Evolutionary conservation across 2,797 vertebrate genomes (phyloP).

Genomic region (Euphonia xanthogaster): DNA sequence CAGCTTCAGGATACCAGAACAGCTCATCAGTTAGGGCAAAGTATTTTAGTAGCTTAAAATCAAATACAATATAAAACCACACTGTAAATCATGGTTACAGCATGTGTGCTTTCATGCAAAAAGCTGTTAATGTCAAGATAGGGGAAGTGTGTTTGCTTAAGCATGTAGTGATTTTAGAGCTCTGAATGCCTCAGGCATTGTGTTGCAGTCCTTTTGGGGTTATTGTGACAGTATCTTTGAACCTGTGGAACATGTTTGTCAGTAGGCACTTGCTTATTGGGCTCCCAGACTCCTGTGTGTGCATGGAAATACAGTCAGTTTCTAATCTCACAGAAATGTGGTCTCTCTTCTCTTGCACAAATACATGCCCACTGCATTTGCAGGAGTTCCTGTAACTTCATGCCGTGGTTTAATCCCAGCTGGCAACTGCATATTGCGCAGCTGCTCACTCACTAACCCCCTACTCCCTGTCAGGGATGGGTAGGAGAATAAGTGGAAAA

Average conservation of each 20-base stretch:
- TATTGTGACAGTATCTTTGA: neutral
- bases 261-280: neutral
- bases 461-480: neutral
- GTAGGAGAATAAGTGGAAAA: neutral
- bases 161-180: neutral
- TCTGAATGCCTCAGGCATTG: neutral
- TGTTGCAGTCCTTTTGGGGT: neutral
- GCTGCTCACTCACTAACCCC: neutral
- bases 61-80: neutral
- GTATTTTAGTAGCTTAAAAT: neutral
- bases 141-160: neutral
- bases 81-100: neutral
- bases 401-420: neutral
- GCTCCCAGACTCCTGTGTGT: neutral
- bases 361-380: neutral
- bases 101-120: neutral
- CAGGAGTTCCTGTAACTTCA: neutral
- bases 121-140: neutral
- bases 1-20: neutral
- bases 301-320: neutral
- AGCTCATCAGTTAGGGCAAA: neutral
- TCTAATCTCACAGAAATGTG: rapidly evolving
- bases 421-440: rapidly evolving
- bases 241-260: neutral
- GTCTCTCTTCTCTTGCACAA: neutral